Percentiles rank a stretch among this genome's conserved stretches.
Conservation (phyloP, 2,888 invertebrate genomes). For the Clusia tigrina region DNA sequence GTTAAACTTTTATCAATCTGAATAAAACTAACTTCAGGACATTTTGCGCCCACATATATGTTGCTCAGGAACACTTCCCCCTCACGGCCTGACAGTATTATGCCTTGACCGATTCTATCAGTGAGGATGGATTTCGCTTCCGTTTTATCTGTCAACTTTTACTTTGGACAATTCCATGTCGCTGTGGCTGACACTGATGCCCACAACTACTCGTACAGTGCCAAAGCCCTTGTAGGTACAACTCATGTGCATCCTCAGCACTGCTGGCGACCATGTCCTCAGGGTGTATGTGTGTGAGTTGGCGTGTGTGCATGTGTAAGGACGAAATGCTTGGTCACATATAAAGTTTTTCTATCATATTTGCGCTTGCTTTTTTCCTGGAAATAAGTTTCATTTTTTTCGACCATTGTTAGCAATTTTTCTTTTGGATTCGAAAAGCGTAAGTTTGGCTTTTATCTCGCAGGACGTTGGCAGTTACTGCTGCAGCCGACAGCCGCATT, state of each 20-base stretch:
- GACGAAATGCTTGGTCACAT: conserved; percentile 7
- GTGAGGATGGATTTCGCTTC: too few species aligned
- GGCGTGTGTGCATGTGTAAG: conserved; percentile 30
- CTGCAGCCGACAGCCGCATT: conserved; percentile 20
- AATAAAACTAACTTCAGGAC: conserved; percentile 4
- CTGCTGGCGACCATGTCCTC: not conserved
- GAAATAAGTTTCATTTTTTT: too few species aligned
- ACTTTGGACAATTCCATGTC: conserved; percentile 20
- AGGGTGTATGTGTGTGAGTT: conserved; percentile 39
- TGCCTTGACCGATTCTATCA: too few species aligned
- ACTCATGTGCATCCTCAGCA: not conserved
- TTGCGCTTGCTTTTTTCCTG: conserved; percentile 14
- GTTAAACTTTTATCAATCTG: conserved; percentile 18
- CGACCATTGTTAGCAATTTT: conserved; percentile 1
- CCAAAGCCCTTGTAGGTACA: not conserved
- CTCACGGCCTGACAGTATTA: too few species aligned
- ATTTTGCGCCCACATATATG: not conserved
- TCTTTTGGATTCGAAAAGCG: not conserved
- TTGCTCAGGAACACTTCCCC: not conserved
- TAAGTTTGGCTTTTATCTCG: conserved; percentile 6
- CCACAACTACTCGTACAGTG: conserved; percentile 23
- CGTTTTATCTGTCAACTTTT: conserved; percentile 44
- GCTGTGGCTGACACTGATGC: conserved; percentile 23
- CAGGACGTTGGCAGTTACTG: conserved; percentile 3
- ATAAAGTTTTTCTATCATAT: conserved; percentile 29